Evolutionary conservation across 1,140 invertebrate species (phyloP), one percentile per base, ranked within the genome.

Genomic region (Bombyx mandarina): DNA sequence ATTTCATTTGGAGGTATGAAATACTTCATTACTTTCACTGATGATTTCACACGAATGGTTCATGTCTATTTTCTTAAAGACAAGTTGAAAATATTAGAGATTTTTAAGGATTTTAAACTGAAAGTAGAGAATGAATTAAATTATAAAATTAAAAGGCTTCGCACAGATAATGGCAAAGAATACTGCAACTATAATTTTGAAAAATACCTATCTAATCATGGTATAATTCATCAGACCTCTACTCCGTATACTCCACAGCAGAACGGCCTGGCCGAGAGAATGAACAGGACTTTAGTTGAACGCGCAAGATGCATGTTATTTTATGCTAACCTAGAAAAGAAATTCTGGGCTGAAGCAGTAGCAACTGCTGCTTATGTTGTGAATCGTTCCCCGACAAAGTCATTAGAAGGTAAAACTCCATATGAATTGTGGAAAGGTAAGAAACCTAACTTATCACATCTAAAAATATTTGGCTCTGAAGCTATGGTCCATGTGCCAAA

Each of bases 391-490:
- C 62, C 58, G 1, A 73, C 55, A 42, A 62, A 57, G n/a, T 42
- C 51, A 7, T 43, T 70, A 8, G 8, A 43, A 22, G 58, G 54
- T 9, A 67, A 55, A 46, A 87, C 82, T 6, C 79, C 83, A 6
- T 65, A 76, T 57, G 77, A 89, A 69, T 18, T 77, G 8, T 88
- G 85, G 80, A 66, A 51, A 51, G 71, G 74, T 9, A 52, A 59
- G 35, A 82, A 80, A 64, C 77, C 79, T 8, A 60, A 82, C 48
- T n/a, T 89, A n/a, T n/a, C n/a, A n/a, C n/a, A n/a, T n/a, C n/a
- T n/a, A n/a, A n/a, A n/a, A n/a, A n/a, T n/a, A n/a, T n/a, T n/a
- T n/a, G n/a, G n/a, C n/a, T n/a, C n/a, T n/a, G n/a, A n/a, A n/a
- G 80, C 66, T 8, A 76, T 82, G 65, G 68, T 69, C 0, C 76